Base-by-base conservation (phyloP, 1,140 invertebrate genomes). In the Conus ventricosus region DNA sequence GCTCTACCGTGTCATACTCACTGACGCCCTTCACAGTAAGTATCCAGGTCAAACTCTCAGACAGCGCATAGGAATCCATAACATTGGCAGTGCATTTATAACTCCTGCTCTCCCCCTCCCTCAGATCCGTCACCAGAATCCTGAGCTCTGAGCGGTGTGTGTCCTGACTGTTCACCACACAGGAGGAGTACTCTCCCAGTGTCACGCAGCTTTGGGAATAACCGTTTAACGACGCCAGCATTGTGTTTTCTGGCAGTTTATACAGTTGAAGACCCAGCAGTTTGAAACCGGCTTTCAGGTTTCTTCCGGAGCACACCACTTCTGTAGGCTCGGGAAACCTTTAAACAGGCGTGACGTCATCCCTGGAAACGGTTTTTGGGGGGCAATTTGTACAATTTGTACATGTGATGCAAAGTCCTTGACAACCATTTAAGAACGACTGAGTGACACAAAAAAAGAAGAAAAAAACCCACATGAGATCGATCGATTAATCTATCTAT, bases 261-360 rank as follows among this genome's bases (percentile, higher is more conserved):
- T 25, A 87, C 20, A 87, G 20, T n/a, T 78, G 67, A 4, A 87
- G n/a, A 27, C 71, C 25, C 3, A 87, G n/a, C 5, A 87, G 23
- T 51, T 57, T 78, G 25, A 87, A 25, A 1, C 80, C 75, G 51
- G 71, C 23, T 78, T 76, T 57, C n/a, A 87, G 39, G 80, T 17
- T 75, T 17, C 53, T 75, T 6, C 85, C 85, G 23, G 71, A 71
- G 54, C 85, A 87, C 15, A 54, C 85, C 10, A 87, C 53, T 80
- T 87, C n/a, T 87, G 85, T n/a, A 87, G 53, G 39, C 85, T 87
- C 10, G 71, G 75, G 75, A 87, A 54, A 15, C 82, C 82, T 39
- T 84, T 84, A 23, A 84, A 84, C n/a, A 63, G 17, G 23, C 55
- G 57, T 23, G 57, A 60, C n/a, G 82, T 84, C 57, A 84, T 84